Base-by-base conservation (phyloP, 2,888 invertebrate species). In the Tetragonula carbonaria region DNA sequence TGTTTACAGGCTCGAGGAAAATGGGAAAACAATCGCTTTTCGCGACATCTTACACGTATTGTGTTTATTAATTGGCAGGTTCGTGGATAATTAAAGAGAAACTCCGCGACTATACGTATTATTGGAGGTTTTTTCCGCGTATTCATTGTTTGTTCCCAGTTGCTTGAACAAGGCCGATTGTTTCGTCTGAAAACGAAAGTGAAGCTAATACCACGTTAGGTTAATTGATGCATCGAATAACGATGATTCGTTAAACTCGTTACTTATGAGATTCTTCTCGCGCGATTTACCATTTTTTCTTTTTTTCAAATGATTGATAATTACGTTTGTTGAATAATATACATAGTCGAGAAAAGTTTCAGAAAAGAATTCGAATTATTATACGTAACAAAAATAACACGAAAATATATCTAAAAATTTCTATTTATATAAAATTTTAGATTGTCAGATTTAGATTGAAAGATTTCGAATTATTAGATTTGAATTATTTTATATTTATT, bases 111-210 rank as follows among this genome's bases (percentile, higher is more conserved):
- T 78, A 55, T 33, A 45, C 8, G 38, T 62, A 53, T 38, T 23
- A 45, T 28, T 59, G 50, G 67, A 23, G 21, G 1, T 18, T 62
- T 77, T 28, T 57, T 55, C 18, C n/a, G n/a, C 18, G 2, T 23
- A 50, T 14, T 11, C 14, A 16, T 23, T 23, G 21, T 53, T 63
- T n/a, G 45, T 77, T 77, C 38, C 45, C 21, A 13, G 53, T 74
- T 74, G 8, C 28, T 21, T 38, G 62, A 63, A 68, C n/a, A 45
- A 33, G 33, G 16, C 28, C 59, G 16, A 63, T 68, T 80, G 45
- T 68, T 68, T 21, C 13, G 21, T 38, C 33, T 68, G 38, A 28
- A 68, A 76, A 68, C 59, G 62, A 68, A 76, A 79, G 77, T 23
- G 77, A n/a, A 59, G 3, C 50, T 57, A 66, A 77, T 51, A 51